Percentiles rank a stretch among this genome's conserved stretches.
phyloP scores from a whole-genome alignment of 2,797 vertebrate genomes.

The Notamacropus eugenii region DNA sequence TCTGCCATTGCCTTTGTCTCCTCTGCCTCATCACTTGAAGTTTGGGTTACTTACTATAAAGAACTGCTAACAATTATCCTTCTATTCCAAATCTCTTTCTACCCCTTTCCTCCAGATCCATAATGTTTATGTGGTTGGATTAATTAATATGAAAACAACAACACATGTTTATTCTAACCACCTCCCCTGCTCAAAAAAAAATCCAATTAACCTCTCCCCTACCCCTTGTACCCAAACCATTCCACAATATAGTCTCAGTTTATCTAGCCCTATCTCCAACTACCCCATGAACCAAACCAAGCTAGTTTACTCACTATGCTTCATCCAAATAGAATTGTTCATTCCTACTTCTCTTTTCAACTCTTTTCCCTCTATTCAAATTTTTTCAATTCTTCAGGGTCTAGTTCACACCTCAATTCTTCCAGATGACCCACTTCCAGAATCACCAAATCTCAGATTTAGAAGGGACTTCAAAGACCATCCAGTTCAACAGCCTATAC shows the following conservation, averaged over 20 bases:
- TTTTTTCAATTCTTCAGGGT: background rate
- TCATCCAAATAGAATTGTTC: background rate
- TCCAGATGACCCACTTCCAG: background rate
- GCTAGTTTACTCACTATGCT: background rate
- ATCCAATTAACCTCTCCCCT: background rate
- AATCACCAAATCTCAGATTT: background rate
- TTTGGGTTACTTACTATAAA: background rate
- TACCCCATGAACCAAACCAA: background rate
- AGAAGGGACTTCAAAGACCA: background rate
- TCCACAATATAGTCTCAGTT: background rate
- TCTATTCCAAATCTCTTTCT: background rate
- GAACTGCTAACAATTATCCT: background rate
- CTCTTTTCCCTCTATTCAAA: background rate
- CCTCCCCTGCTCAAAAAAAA: background rate
- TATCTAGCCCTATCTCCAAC: background rate
- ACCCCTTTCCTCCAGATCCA: background rate
- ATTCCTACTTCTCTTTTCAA: background rate
- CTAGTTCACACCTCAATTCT: background rate
- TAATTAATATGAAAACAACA: background rate
- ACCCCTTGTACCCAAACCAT: background rate
- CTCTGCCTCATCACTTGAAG: background rate
- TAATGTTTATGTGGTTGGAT: background rate
- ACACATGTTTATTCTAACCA: background rate
- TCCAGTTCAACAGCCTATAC: background rate
- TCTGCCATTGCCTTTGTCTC: background rate